Evolutionary conservation across 2,888 invertebrate genomes (phyloP).

Genomic region (Amorpha juglandis): DNA sequence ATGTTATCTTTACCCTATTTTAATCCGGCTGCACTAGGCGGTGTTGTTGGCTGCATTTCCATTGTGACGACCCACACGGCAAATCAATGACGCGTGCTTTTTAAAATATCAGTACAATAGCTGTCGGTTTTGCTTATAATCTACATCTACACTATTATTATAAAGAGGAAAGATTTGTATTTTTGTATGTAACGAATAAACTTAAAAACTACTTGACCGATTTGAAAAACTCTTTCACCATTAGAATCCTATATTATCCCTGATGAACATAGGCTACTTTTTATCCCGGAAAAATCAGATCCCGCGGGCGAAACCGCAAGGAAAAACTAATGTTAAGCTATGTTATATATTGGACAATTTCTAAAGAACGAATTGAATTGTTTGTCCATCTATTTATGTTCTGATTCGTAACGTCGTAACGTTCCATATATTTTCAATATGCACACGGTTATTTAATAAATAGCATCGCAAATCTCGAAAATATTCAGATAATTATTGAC

Average conservation of each 20-base stretch:
- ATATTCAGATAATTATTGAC: too few relatives aligned
- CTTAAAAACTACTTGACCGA: too few relatives aligned
- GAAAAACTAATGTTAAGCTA: too few relatives aligned
- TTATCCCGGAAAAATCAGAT: too few relatives aligned
- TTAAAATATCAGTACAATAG: conserved; percentile 2
- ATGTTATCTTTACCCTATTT: conserved; percentile 14
- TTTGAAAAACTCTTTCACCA: too few relatives aligned
- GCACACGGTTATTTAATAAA: not conserved
- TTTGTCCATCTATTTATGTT: not conserved
- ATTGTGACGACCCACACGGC: not conserved
- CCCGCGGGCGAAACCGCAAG: too few relatives aligned
- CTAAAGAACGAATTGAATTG: not conserved
- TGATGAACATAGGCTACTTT: too few relatives aligned
- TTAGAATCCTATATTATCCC: too few relatives aligned
- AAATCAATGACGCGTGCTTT: conserved; percentile 9
- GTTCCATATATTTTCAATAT: not conserved
- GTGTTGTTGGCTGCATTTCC: not conserved
- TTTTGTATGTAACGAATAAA: too few relatives aligned
- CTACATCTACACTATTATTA: too few relatives aligned
- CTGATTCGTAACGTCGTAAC: not conserved
- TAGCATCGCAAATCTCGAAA: not conserved
- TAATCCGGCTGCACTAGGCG: not conserved
- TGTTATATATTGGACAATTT: too few relatives aligned
- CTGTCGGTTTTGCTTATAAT: not conserved
- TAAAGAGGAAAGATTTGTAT: too few relatives aligned